Evolutionary conservation across 2,888 invertebrate species (phyloP).

Genomic region (Arenicola marina): DNA sequence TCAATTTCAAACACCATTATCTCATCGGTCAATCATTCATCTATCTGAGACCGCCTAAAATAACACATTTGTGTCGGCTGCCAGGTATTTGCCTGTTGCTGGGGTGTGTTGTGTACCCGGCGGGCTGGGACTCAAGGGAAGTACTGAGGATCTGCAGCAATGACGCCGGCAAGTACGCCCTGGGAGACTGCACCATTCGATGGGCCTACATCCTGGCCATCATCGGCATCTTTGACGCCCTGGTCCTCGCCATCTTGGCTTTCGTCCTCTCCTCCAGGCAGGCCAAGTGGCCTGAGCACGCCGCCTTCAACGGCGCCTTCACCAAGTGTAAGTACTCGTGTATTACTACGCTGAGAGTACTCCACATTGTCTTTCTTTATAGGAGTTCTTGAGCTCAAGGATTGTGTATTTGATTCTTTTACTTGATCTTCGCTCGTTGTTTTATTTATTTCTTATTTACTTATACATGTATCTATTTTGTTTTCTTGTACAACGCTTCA

Average conservation of each 20-base stretch:
- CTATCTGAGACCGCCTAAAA: too few species aligned
- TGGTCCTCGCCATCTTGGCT: slow-evolving; percentile 84
- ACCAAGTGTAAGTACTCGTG: slow-evolving; percentile 55
- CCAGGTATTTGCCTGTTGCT: slow-evolving; percentile 84
- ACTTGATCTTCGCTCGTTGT: too few species aligned
- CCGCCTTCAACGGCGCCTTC: slow-evolving; percentile 36
- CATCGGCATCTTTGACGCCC: slow-evolving; percentile 82
- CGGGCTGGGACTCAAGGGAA: slow-evolving; percentile 84
- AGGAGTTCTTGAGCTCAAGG: too few species aligned
- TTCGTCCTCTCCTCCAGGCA: slow-evolving; percentile 91
- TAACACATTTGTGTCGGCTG: slow-evolving; percentile 42
- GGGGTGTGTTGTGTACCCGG: slow-evolving; percentile 86
- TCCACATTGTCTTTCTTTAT: too few species aligned
- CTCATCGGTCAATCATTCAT: too few species aligned
- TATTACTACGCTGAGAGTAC: too few species aligned
- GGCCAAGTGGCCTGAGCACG: slow-evolving; percentile 40
- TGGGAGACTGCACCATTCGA: slow-evolving; percentile 81
- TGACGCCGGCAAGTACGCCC: slow-evolving; percentile 71
- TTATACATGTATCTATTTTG: too few species aligned
- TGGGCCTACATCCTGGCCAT: slow-evolving; percentile 87
- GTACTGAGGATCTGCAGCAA: slow-evolving; percentile 86
- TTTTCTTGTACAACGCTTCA: too few species aligned
- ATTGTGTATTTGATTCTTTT: too few species aligned
- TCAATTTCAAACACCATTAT: too few species aligned
- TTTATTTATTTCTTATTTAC: too few species aligned